phyloP scores from a whole-genome alignment of 2,113 vertebrate genomes.

The Melanocharis versteri region DNA sequence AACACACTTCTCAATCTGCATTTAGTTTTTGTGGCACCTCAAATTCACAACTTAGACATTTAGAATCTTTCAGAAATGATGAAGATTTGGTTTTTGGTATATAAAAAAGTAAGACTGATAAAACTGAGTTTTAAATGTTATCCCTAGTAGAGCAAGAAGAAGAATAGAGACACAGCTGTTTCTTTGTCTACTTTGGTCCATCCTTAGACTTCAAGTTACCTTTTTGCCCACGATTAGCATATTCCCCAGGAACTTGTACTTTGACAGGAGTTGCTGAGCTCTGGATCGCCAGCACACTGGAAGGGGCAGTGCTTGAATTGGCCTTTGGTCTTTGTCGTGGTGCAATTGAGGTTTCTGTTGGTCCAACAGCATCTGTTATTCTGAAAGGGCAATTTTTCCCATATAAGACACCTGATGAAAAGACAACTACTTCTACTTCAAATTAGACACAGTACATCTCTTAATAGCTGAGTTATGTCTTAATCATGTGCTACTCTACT shows the following conservation, averaged over 20 bases:
- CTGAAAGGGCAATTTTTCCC: conserved; percentile 65
- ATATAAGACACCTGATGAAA: background rate
- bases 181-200: background rate
- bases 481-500: background rate
- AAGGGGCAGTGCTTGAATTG: conserved; percentile 69
- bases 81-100: rapidly evolving
- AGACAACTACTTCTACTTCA: background rate
- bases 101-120: rapidly evolving
- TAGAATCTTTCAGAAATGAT: background rate
- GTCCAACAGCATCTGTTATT: conserved; percentile 91
- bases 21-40: background rate
- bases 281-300: conserved; percentile 81
- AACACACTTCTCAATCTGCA: background rate
- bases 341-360: conserved; percentile 97
- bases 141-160: background rate
- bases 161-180: rapidly evolving
- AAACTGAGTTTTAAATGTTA: background rate
- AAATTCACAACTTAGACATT: background rate
- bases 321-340: conserved; percentile 96
- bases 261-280: conserved; percentile 89
- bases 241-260: conserved; percentile 79
- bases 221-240: conserved; percentile 82
- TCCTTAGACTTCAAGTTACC: conserved; percentile 64
- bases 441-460: background rate
- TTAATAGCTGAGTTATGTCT: background rate